Base-by-base conservation (phyloP, 2,797 vertebrate species). In the Crypturellus tataupa region DNA sequence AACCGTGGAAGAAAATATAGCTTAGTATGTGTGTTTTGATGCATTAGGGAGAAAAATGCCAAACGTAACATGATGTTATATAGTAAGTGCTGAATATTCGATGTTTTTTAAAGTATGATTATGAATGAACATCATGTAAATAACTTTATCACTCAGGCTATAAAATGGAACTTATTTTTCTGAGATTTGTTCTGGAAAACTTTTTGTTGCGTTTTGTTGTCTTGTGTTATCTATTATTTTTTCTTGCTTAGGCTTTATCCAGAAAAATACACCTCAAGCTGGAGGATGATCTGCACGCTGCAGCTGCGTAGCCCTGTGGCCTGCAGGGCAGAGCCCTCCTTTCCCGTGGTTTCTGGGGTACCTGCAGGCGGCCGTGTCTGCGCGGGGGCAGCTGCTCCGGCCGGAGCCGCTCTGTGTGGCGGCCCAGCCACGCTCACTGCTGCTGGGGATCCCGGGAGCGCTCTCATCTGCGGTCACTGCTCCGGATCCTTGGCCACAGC, bases 391-490 rank as follows among this genome's bases (percentile, higher is more conserved):
- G 40, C 12, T 13, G 40, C 40, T 40, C 40, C 40, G 40, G 40
- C 40, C 12, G 40, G 40, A 15, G 40, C 40, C 4, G 40, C 40
- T 15, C 14, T 15, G 40, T 13, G 40, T 13, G 12, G 40, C 40
- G 40, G 40, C 40, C 12, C 40, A 13, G 9, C 40, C 37, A 10
- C 10, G 37, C 37, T 39, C 37, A 39, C 37, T 39, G 42, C 42
- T 44, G 53, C 39, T 27, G 47, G 46, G 15, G 9, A 1, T 2
- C 21, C 14, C 51, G 19, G 33, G 18, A 7, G 23, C 0, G 1
- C 3, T 6, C 24, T 20, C 25, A 27, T 27, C 23, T 15, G 15
- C 15, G 6, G 35, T 35, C 40, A 16, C 56, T 63, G 55, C 29
- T 44, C 44, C 6, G 2, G 35, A 5, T 44, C 25, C 63, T 70